A percentile compares a stretch with the other conserved stretches of the same genome.
Conservation (phyloP, 2,888 invertebrate species). For the Dryomyza anilis region DNA sequence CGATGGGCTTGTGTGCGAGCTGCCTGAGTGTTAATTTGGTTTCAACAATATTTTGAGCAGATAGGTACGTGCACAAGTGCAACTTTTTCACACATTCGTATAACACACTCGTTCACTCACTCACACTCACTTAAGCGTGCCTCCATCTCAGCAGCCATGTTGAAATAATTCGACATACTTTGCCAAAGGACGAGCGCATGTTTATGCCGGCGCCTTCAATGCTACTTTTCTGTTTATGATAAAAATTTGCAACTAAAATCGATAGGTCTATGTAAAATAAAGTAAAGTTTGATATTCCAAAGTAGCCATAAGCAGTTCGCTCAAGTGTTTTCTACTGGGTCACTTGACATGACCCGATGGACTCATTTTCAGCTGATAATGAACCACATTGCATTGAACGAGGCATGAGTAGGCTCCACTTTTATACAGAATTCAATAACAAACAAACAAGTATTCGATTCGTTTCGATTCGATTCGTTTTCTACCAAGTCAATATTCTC, state of each 20-base stretch:
- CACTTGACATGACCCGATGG: too few relatives aligned
- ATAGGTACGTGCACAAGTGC: slow-evolving; percentile 9
- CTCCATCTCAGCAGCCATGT: not conserved
- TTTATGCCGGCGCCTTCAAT: too few relatives aligned
- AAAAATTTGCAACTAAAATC: too few relatives aligned
- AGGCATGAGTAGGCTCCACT: too few relatives aligned
- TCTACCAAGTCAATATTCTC: too few relatives aligned
- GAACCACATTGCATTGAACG: not conserved
- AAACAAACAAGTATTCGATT: too few relatives aligned
- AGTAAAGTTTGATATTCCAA: not conserved
- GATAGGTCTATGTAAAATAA: too few relatives aligned
- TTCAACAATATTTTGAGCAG: slow-evolving; percentile 14
- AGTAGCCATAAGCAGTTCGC: not conserved
- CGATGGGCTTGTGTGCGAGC: not conserved
- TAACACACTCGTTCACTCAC: not conserved
- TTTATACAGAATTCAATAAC: too few relatives aligned
- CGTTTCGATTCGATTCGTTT: too few relatives aligned
- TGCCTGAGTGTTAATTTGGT: slow-evolving; percentile 18
- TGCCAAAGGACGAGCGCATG: too few relatives aligned
- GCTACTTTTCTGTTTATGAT: too few relatives aligned
- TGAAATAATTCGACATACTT: too few relatives aligned
- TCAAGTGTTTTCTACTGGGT: not conserved
- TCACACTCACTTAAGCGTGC: not conserved
- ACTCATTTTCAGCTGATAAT: not conserved
- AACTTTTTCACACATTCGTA: not conserved